phyloP scores from a whole-genome alignment of 2,113 vertebrate species.

The Microcebus jonahi region DNA sequence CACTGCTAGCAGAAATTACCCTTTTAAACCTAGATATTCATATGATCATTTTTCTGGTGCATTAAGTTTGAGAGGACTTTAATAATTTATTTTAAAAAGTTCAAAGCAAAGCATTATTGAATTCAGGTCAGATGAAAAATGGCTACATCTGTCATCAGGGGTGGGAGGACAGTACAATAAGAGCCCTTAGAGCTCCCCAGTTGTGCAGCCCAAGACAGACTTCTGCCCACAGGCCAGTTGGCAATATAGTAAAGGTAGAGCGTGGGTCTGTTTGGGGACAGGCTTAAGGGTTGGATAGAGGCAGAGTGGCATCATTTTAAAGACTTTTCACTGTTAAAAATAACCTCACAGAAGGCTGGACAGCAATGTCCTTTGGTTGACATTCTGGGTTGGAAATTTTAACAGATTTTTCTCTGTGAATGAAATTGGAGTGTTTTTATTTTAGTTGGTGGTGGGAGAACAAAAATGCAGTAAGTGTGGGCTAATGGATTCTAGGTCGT shows the following conservation, averaged over 20 bases:
- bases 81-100: slow-evolving; percentile 14
- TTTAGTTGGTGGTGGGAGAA: neutral
- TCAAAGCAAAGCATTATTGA: slow-evolving; percentile 5
- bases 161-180: neutral
- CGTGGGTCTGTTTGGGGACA: neutral
- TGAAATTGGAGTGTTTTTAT: neutral
- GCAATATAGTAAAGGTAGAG: neutral
- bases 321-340: slow-evolving; percentile 19
- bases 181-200: neutral
- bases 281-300: slow-evolving; percentile 8
- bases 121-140: slow-evolving; percentile 34
- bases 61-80: neutral
- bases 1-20: neutral
- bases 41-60: neutral
- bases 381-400: slow-evolving; percentile 33
- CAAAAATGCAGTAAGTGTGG: neutral
- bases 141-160: neutral
- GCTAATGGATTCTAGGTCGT: slow-evolving; percentile 1
- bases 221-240: neutral
- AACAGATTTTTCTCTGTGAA: neutral
- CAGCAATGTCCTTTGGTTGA: neutral
- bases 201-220: neutral
- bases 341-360: neutral
- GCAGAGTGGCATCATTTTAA: neutral
- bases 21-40: neutral